A percentile compares a stretch with the other conserved stretches of the same genome.
These are phyloP conservation scores for Cistogaster globosa DNA, from an alignment of 2,888 invertebrate species.

Conservation along the genomic window DNA sequence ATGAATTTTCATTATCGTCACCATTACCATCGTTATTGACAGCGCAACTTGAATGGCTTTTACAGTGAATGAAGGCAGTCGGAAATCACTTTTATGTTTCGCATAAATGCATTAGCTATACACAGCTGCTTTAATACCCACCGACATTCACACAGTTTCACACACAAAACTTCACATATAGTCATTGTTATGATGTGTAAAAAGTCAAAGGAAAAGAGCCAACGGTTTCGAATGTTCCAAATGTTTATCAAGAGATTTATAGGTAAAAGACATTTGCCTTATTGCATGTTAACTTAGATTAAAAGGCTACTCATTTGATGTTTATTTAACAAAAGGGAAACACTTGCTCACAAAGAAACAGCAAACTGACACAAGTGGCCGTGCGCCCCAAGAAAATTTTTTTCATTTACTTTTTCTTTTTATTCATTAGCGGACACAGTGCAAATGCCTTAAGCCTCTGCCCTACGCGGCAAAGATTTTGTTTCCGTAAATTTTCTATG, in stretches of 20 bases:
- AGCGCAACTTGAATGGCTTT: constrained; percentile 53
- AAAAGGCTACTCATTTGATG: constrained; percentile 36
- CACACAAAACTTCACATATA: constrained; percentile 16
- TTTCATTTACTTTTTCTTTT: constrained; percentile 13
- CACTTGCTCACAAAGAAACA: constrained; percentile 25
- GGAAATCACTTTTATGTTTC: constrained; percentile 70
- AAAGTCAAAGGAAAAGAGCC: constrained; percentile 27
- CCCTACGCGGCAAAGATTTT: constrained; percentile 64
- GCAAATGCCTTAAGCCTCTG: constrained; percentile 66
- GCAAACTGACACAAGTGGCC: constrained; percentile 34
- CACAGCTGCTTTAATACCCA: constrained; percentile 16
- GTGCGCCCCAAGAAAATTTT: constrained; percentile 24
- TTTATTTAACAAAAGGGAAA: constrained; percentile 39
- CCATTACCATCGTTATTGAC: constrained; percentile 26
- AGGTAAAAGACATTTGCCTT: constrained; percentile 66
- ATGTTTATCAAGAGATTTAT: constrained; percentile 67
- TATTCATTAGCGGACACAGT: constrained; percentile 54
- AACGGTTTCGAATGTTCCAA: constrained; percentile 62
- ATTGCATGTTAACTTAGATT: constrained; percentile 60
- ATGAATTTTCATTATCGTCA: constrained; percentile 55
- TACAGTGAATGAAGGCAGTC: constrained; percentile 65
- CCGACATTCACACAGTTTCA: not conserved
- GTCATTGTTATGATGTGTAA: not conserved
- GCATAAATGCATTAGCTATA: constrained; percentile 68
- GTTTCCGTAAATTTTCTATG: constrained; percentile 68